These are phyloP conservation scores for Arremon aurantiirostris DNA, from an alignment of 2,797 vertebrate species.

Conservation along the genomic window DNA sequence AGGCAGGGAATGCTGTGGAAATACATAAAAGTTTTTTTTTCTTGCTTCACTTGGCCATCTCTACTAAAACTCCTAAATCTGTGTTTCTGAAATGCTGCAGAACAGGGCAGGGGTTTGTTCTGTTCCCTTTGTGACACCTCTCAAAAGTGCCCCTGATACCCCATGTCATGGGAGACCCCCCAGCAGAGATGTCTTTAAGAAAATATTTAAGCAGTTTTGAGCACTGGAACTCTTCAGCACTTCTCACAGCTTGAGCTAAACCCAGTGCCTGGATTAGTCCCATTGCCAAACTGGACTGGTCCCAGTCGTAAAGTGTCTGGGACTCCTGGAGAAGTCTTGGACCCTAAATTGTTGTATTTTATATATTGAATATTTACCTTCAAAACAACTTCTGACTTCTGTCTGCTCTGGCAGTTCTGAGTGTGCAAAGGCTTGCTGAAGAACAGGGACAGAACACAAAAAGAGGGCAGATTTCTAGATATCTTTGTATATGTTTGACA, in stretches of 20 bases:
- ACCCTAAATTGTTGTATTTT: not conserved
- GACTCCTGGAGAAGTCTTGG: not conserved
- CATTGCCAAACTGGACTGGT: not conserved
- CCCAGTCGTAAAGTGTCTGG: not conserved
- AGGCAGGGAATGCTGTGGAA: not conserved
- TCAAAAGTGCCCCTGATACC: not conserved
- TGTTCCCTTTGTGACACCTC: not conserved
- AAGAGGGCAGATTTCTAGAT: not conserved
- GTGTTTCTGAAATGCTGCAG: not conserved
- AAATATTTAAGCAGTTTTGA: not conserved
- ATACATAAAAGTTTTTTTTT: not conserved
- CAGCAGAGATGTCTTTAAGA: not conserved
- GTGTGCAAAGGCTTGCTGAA: not conserved
- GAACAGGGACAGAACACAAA: not conserved
- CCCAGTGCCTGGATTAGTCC: not conserved
- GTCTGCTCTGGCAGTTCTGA: not conserved
- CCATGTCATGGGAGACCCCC: accelerated
- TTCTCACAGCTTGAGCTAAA: not conserved
- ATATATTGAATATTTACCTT: not conserved
- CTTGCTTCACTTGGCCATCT: not conserved
- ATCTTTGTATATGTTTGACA: not conserved
- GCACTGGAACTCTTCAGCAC: not conserved
- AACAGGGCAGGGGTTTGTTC: not conserved
- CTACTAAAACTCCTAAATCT: not conserved
- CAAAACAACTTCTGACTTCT: not conserved